Evolutionary conservation across 2,113 vertebrate genomes (phyloP).

Genomic region (Gulo gulo): DNA sequence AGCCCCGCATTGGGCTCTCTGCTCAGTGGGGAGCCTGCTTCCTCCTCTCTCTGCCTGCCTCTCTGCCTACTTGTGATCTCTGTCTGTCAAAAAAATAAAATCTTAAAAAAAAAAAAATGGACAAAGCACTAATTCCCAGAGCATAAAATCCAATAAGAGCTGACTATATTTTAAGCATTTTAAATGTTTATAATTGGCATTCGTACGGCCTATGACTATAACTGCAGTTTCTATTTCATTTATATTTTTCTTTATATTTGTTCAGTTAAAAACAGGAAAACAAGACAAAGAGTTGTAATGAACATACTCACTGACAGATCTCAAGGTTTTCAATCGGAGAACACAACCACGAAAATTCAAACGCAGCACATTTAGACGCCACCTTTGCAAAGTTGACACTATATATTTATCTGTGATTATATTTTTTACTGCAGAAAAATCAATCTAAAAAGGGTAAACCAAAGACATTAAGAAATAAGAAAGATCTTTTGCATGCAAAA

Average conservation of each 20-base stretch:
- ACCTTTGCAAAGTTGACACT: constrained; percentile 73
- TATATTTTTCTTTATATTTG: not conserved
- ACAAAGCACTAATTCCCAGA: not conserved
- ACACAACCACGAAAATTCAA: constrained; percentile 75
- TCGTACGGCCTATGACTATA: not conserved
- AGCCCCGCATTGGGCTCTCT: no score
- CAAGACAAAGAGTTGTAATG: not conserved
- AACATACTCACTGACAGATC: constrained; percentile 76
- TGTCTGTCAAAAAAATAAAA: no score
- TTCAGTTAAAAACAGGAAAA: not conserved
- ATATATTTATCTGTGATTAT: constrained; percentile 66
- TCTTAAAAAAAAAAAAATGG: not conserved
- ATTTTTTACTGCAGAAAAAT: constrained; percentile 80
- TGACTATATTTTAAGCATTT: not conserved
- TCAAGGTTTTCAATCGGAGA: constrained; percentile 73
- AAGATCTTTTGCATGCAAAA: not conserved
- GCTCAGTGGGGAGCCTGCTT: no score
- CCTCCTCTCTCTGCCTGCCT: no score
- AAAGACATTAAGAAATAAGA: constrained; percentile 26
- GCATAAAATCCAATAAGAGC: not conserved
- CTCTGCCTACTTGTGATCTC: no score
- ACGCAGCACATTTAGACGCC: constrained; percentile 68
- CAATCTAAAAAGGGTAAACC: constrained; percentile 75
- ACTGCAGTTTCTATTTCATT: not conserved
- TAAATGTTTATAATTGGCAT: not conserved